Conservation (phyloP, 2,113 vertebrate species). For the Ptyas mucosa region DNA sequence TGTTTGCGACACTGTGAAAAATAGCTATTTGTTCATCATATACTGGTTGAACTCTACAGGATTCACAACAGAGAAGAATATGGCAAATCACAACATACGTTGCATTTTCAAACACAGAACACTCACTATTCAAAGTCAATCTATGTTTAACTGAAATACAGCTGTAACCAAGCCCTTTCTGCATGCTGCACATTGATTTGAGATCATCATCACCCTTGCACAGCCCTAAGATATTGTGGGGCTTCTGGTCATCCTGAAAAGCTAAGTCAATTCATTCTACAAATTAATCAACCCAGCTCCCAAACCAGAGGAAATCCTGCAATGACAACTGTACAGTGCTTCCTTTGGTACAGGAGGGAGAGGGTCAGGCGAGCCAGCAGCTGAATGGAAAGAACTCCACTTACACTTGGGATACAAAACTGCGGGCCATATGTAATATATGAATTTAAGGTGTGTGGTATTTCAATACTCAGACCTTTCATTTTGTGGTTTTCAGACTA, state of each 20-base stretch:
- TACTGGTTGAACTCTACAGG: background rate
- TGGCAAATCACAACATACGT: background rate
- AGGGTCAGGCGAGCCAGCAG: background rate
- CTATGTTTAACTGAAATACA: background rate
- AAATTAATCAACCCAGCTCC: background rate
- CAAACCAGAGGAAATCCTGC: background rate
- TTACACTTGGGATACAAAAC: constrained; percentile 37
- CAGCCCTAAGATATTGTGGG: background rate
- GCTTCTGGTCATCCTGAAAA: background rate
- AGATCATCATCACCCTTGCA: background rate
- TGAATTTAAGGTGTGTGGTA: constrained; percentile 34
- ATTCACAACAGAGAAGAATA: background rate
- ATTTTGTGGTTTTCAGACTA: constrained; percentile 52
- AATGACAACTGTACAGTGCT: background rate
- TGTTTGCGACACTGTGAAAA: background rate
- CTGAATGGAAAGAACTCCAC: background rate
- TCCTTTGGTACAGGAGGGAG: background rate
- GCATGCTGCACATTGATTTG: background rate
- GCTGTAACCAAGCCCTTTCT: background rate
- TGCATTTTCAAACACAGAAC: background rate
- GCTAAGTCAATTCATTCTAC: background rate
- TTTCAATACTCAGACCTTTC: constrained; percentile 42
- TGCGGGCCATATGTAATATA: constrained; percentile 32
- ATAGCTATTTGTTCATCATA: background rate
- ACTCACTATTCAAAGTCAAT: background rate